phyloP scores from a whole-genome alignment of 1,140 invertebrate species.

The Whitmania pigra region DNA sequence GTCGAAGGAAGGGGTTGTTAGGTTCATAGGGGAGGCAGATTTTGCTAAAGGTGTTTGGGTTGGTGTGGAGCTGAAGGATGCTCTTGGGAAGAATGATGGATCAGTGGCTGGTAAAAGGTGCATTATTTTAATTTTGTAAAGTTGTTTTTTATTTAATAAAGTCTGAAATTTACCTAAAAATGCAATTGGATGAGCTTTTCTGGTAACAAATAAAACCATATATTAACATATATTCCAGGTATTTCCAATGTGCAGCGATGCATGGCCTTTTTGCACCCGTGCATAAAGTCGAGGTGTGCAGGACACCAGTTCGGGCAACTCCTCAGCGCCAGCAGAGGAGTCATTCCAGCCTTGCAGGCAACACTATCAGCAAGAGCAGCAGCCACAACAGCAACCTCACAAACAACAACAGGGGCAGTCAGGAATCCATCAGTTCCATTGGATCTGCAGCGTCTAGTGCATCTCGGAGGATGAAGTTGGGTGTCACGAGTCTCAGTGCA shows the following conservation, averaged over 20 bases:
- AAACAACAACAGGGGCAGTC: constrained; percentile 46
- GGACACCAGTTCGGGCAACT: not conserved
- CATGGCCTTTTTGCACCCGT: constrained; percentile 83
- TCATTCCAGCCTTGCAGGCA: not conserved
- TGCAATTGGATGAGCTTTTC: too few relatives aligned
- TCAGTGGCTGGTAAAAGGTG: constrained; percentile 53
- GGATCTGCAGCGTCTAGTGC: constrained; percentile 61
- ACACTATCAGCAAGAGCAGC: constrained; percentile 41
- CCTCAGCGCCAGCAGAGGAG: constrained; percentile 9
- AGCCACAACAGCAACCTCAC: constrained; percentile 43
- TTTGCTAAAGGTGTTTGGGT: constrained; percentile 49
- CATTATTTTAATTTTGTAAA: constrained; percentile 18
- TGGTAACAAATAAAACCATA: too few relatives aligned
- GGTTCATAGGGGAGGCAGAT: constrained; percentile 46
- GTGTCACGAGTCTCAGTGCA: constrained; percentile 45
- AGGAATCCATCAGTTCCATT: constrained; percentile 68
- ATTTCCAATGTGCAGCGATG: constrained; percentile 78
- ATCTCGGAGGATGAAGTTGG: constrained; percentile 59
- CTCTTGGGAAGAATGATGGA: constrained; percentile 47
- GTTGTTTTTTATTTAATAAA: too few relatives aligned
- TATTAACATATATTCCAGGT: constrained; percentile 49
- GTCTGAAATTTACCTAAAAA: too few relatives aligned
- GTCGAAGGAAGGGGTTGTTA: constrained; percentile 53
- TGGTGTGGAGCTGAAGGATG: constrained; percentile 45
- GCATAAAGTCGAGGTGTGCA: constrained; percentile 41